Evolutionary conservation across 1,140 invertebrate genomes (phyloP).

Genomic region (Papilio polytes): DNA sequence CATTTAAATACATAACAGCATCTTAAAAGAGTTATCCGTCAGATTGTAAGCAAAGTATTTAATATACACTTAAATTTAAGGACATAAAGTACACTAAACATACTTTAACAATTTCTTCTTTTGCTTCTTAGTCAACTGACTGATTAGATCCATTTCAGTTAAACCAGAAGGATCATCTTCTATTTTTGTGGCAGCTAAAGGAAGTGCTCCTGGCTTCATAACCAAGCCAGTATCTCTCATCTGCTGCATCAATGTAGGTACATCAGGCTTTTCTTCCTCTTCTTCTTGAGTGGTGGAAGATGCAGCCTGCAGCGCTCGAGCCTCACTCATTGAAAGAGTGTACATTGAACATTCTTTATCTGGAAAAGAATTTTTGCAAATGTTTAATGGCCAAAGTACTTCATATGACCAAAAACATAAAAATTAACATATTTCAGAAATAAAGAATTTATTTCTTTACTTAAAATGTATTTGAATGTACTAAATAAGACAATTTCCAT

Average conservation of each 20-base stretch:
- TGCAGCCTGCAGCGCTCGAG: slow-evolving; percentile 84
- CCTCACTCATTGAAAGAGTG: slow-evolving; percentile 90
- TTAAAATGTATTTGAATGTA: too few species aligned
- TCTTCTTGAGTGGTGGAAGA: slow-evolving; percentile 86
- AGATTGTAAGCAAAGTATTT: too few species aligned
- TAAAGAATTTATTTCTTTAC: too few species aligned
- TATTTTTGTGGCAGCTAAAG: slow-evolving; percentile 75
- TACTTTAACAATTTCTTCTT: slow-evolving; percentile 95
- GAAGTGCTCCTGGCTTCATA: slow-evolving; percentile 90
- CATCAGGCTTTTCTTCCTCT: slow-evolving; percentile 83
- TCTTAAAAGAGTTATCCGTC: too few species aligned
- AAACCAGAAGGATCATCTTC: slow-evolving; percentile 84
- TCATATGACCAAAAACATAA: too few species aligned
- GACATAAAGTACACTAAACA: slow-evolving; percentile 53
- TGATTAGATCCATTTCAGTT: slow-evolving; percentile 91
- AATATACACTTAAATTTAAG: too few species aligned
- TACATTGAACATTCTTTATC: slow-evolving; percentile 97
- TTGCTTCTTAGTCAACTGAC: slow-evolving; percentile 93
- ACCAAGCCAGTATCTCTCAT: slow-evolving; percentile 96
- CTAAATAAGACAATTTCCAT: too few species aligned
- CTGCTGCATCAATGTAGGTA: slow-evolving; percentile 91
- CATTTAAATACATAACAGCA: too few species aligned
- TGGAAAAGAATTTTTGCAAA: slow-evolving; percentile 66
- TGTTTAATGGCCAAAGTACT: background rate
- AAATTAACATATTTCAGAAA: too few species aligned